A percentile compares a stretch with the other conserved stretches of the same genome.
Evolutionary conservation across 2,797 vertebrate species (phyloP).

Genomic region (Semaprochilodus insignis): DNA sequence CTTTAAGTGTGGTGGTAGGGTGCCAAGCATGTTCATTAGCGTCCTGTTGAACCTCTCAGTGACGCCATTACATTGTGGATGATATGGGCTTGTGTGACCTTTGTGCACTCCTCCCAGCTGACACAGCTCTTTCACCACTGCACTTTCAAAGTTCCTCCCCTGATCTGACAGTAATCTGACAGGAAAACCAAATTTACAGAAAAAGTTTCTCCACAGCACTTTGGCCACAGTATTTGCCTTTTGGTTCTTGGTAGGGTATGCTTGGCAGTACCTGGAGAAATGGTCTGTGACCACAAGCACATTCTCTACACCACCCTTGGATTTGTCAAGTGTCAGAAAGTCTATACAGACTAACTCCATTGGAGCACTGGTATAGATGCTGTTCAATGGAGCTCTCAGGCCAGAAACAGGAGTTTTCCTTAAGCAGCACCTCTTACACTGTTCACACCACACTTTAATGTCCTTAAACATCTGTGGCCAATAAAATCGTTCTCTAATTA

Average conservation of each 20-base stretch:
- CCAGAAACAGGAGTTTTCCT: slow-evolving; percentile 54
- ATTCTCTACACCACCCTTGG: slow-evolving; percentile 51
- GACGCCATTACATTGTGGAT: slow-evolving; percentile 54
- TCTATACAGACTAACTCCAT: slow-evolving; percentile 38
- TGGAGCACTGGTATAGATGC: slow-evolving; percentile 54
- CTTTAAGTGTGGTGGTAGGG: slow-evolving; percentile 53
- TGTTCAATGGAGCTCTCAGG: slow-evolving; percentile 47
- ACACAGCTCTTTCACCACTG: slow-evolving; percentile 56
- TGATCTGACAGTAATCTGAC: not conserved
- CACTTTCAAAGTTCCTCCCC: slow-evolving; percentile 40
- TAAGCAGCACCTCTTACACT: slow-evolving; percentile 61
- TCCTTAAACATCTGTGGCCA: slow-evolving; percentile 37
- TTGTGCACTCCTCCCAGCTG: not conserved
- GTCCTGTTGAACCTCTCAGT: slow-evolving; percentile 48
- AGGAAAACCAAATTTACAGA: not conserved
- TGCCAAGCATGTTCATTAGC: slow-evolving; percentile 60
- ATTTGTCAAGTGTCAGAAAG: slow-evolving; percentile 32
- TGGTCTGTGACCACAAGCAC: slow-evolving; percentile 44
- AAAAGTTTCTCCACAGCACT: slow-evolving; percentile 15
- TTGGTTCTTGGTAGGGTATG: slow-evolving; percentile 29
- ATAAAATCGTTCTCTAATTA: slow-evolving; percentile 54
- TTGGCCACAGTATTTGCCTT: not conserved
- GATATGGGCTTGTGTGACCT: slow-evolving; percentile 38
- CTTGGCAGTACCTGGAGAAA: slow-evolving; percentile 47
- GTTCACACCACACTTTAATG: slow-evolving; percentile 55